Base-by-base conservation (phyloP, 2,888 invertebrate species). In the Nemapogon koenigi region DNA sequence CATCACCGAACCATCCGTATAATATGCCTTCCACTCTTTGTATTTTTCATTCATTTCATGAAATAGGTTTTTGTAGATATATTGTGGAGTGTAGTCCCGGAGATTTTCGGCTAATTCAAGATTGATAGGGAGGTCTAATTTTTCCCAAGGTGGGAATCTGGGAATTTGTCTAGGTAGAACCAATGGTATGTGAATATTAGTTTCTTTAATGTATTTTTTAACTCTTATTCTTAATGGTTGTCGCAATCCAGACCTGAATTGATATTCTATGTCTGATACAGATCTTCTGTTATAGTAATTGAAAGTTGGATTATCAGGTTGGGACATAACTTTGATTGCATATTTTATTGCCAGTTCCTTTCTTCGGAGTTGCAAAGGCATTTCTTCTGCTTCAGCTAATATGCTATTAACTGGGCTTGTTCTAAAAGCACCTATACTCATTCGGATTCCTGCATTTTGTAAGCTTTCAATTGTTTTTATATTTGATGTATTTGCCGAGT, bases 401-500 rank as follows among this genome's bases (percentile, higher is more conserved):
- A 31, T 16, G 14, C 31, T 31, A 3, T 31, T n/a, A 3, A 3
- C 3, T 2, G 31, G 31, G n/a, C 31, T 31, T 3, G 31, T 31
- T 10, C n/a, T 31, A 16, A 31, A 31, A n/a, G 31, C 31, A 2
- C 31, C 31, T 2, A 31, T 31, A 16, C n/a, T n/a, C 2, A 31
- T 16, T 16, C 31, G 16, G 3, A 31, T 3, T 16, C 16, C 31
- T 10, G 31, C 17, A 16, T 31, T 31, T 16, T 31, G 31, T 3
- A 31, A 3, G n/a, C 31, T 31, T 16, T 31, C 17, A 6, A 31
- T n/a, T 2, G 16, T 26, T 16, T 16, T 27, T 15, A 8, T 17
- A 4, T 14, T 35, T n/a, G 16, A 32, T 11, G 8, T 16, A n/a
- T 33, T 38, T n/a, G 39, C 44, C 8, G 42, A 42, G 32, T 41